Evolutionary conservation across 2,797 vertebrate genomes (phyloP), one percentile per base, ranked within the genome.

Genomic region (Threskiornis aethiopicus): DNA sequence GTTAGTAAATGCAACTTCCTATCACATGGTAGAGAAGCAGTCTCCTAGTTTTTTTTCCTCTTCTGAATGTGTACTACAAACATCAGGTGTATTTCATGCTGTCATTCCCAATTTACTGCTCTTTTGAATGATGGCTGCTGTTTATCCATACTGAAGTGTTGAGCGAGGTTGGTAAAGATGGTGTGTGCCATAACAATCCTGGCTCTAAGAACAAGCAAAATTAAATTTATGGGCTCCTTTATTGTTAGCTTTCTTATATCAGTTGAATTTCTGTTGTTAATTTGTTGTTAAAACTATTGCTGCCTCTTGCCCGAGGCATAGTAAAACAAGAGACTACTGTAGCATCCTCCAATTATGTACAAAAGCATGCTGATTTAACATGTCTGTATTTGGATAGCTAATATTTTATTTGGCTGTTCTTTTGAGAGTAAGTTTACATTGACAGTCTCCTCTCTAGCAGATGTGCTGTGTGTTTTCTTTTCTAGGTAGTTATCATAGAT

Each of bases 311-410:
- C 75, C 14, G 75, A 86, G 87, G 85, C 79, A 28, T 12, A 79
- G 39, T 82, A 70, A 89, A 57, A 69, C 35, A 69, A 46, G 67
- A 69, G 39, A 65, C 70, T 94, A 47, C 42, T 62, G 66, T 59
- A 29, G 42, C 79, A 70, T 52, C n/a, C 44, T 88, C 65, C 1
- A 25, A 47, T 76, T 81, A 69, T 86, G n/a, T 94, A 84, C 66
- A 89, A 62, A 92, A 91, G 55, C 72, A 33, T 83, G 66, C 76
- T 92, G 80, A 67, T 94, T 82, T 95, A 93, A 87, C n/a, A 41
- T 87, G 71, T 87, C 85, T 94, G 54, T 91, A 80, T 97, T 96
- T 95, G 77, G 84, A 77, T 90, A 95, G 47, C 67, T 96, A 80
- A 62, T 93, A 88, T 85, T 96, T 86, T 88, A 39, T 76, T 92